Evolutionary conservation across 2,113 vertebrate species (phyloP).

Genomic region (Toxotes jaculatrix): DNA sequence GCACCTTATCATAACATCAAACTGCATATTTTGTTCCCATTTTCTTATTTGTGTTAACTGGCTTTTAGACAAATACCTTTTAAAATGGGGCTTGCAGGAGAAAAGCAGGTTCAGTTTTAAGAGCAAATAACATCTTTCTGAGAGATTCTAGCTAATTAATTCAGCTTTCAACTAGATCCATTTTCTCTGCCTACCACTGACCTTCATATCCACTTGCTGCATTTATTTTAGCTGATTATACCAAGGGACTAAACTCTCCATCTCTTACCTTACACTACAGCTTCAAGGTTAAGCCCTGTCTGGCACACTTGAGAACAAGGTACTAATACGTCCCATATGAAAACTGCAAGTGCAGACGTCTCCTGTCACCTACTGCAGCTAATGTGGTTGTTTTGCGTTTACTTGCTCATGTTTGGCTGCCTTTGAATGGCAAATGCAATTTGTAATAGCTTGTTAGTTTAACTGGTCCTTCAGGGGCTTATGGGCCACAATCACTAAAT

Average conservation of each 20-base stretch:
- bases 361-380: slow-evolving; percentile 69
- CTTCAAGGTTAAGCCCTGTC: slow-evolving; percentile 63
- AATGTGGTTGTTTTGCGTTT: slow-evolving; percentile 66
- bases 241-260: slow-evolving; percentile 9
- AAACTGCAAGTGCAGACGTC: slow-evolving; percentile 59
- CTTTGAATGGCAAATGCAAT: slow-evolving; percentile 69
- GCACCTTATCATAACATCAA: neutral
- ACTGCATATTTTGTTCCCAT: neutral
- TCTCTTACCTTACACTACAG: slow-evolving; percentile 17
- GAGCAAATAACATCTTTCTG: too few relatives aligned
- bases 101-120: neutral
- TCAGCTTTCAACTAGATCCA: neutral
- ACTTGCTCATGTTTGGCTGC: slow-evolving; percentile 65
- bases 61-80: neutral
- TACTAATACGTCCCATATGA: slow-evolving; percentile 76
- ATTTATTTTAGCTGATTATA: slow-evolving; percentile 1
- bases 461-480: slow-evolving; percentile 55
- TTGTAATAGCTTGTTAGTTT: slow-evolving; percentile 75
- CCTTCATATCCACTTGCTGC: slow-evolving; percentile 8
- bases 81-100: neutral
- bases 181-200: slow-evolving; percentile 4
- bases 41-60: neutral
- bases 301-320: slow-evolving; percentile 48
- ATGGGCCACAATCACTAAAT: slow-evolving; percentile 44
- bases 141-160: slow-evolving; percentile 3